Evolutionary conservation across 1,140 invertebrate genomes (phyloP).

Genomic region (Ceratosolen solmsi): DNA sequence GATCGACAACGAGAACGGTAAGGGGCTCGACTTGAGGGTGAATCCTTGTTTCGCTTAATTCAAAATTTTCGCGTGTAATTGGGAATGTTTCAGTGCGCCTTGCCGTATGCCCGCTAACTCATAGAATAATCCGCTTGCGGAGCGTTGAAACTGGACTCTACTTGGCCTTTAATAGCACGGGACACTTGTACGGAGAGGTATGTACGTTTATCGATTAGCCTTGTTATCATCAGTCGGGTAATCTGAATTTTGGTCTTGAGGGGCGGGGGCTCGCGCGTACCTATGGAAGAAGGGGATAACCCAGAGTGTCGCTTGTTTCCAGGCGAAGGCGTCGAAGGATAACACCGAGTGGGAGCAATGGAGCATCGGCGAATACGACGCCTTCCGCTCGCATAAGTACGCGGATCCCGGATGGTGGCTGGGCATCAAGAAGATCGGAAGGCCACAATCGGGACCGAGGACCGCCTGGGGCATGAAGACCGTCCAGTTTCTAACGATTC

Average conservation of each 20-base stretch:
- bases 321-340: conserved; percentile 73
- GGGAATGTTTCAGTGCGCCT: conserved; percentile 74
- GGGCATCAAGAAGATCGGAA: conserved; percentile 78
- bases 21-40: too few relatives aligned
- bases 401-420: conserved; percentile 78
- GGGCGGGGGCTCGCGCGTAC: too few relatives aligned
- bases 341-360: conserved; percentile 77
- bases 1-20: conserved; percentile 76
- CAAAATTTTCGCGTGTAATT: too few relatives aligned
- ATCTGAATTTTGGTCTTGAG: too few relatives aligned
- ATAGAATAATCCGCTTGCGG: conserved; percentile 75
- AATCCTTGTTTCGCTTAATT: too few relatives aligned
- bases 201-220: conserved; percentile 12
- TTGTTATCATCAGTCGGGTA: too few relatives aligned
- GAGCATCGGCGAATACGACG: conserved; percentile 75
- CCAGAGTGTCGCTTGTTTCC: conserved; percentile 50
- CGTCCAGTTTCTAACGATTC: conserved; percentile 73
- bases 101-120: conserved; percentile 73
- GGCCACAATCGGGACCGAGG: conserved; percentile 75
- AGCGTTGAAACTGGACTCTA: conserved; percentile 76
- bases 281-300: too few relatives aligned
- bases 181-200: conserved; percentile 78
- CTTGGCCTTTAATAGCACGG: conserved; percentile 78
- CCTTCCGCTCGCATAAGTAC: conserved; percentile 76
- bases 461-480: conserved; percentile 78